Evolutionary conservation across 2,888 invertebrate genomes (phyloP), one percentile per base, ranked within the genome.

Genomic region (Hirtodrosophila alboralis): DNA sequence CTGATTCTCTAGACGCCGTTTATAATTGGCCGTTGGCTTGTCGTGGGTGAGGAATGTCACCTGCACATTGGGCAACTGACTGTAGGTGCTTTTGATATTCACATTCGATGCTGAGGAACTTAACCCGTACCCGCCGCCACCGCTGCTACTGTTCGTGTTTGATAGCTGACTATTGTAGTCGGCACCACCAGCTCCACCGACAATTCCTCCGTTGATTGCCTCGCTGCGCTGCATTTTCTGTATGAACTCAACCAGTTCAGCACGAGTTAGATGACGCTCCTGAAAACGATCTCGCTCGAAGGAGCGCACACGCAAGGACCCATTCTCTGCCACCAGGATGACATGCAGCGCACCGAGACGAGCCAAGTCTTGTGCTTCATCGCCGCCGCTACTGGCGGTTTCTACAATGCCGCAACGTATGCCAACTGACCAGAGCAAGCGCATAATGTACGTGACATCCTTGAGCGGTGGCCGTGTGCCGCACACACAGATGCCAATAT

Each of bases 401-500:
- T 95, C 94, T 18, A 94, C 91, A 48, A 94, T 91, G 23, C 92
- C 92, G 13, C 93, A 93, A 57, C 92, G 92, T 49, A 95, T 92
- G 1, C 95, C 95, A 1, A 93, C 92, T 0, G 92, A 91, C 96
- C 97, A 96, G 8, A 97, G 91, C 36, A 94, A 92, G 31, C 91
- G 91, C 61, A 94, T 87, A 9, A 94, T 91, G 41, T 92, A 91
- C 89, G 92, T 90, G 75, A 91, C 84, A 91, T 91, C 90, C 40
- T 92, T 92, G 4, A 93, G 91, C 27, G 94, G 91, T 27, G 93
- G 91, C 36, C 93, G 92, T 70, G 89, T 81, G 66, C 94, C 92
- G 38, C 92, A 92, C 59, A 95, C 93, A 91, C 94, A 94, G 71
- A 97, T 92, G 0, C 94, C 92, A 0, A 94, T 93, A 84, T 95